Evolutionary conservation across 2,113 vertebrate species (phyloP), one percentile per base, ranked within the genome.

Genomic region (Butorides virescens): DNA sequence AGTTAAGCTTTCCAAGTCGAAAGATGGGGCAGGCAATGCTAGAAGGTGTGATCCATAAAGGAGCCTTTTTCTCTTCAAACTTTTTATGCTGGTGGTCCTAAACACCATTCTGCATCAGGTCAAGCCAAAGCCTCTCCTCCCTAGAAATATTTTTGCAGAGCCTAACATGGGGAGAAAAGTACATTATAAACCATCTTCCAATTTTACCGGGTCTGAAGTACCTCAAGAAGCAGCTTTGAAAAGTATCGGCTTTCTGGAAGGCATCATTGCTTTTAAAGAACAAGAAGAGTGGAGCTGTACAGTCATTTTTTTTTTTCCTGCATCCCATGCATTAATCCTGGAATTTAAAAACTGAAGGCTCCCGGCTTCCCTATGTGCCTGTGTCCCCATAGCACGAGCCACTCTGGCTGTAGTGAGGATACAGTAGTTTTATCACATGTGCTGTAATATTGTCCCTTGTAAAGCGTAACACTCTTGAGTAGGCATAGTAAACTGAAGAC

Each of bases 401-500:
- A 4, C 61, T 62, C 46, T 22, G 80, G 66, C 91, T 82, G 62
- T 2, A 26, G 50, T 7, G 36, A 67, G 47, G 75, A 63, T 9
- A 34, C 86, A 87, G 89, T 58, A 83, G 22, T 58, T 96, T 93
- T 85, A 93, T 65, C 85, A 50, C 92, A 42, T 10, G 53, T 44
- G 46, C 95, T 91, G 88, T 15, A 77, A 87, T 53, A 42, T 18
- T 34, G 70, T 52, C 59, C 84, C 93, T 90, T 86, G 65, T 86
- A 93, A 96, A 95, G 81, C 34, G 2, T 55, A 76, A 91, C 88
- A 11, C 74, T 81, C 90, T 62, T 36, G 21, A 88, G 91, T 25
- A 97, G 90, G 68, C 87, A 70, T 52, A 93, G 73, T 63, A 95
- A 96, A 94, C 87, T 20, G 27, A 15, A 81, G 49, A 94, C 85